Conservation (phyloP, 2,888 invertebrate genomes). For the Caenorhabditis sp. region DNA sequence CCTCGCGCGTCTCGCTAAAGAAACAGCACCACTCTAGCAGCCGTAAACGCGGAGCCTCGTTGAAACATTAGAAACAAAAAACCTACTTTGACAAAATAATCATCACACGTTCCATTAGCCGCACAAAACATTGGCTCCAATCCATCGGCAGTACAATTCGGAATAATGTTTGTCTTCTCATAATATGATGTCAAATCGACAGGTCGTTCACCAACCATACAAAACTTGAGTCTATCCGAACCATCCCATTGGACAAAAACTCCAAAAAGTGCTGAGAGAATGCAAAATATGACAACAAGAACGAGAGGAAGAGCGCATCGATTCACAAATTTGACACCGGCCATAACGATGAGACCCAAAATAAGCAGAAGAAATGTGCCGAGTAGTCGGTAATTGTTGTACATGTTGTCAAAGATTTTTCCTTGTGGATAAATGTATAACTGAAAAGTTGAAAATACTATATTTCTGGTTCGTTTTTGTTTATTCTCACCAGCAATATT, state of each 20-base stretch:
- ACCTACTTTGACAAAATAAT: conserved; percentile 47
- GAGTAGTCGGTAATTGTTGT: conserved; percentile 74
- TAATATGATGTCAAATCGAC: conserved; percentile 72
- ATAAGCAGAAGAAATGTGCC: conserved; percentile 73
- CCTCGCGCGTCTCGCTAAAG: too few relatives aligned
- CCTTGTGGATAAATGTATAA: conserved; percentile 67
- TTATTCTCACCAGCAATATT: conserved; percentile 60
- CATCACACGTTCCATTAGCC: conserved; percentile 64
- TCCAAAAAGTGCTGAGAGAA: conserved; percentile 67
- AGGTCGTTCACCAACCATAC: conserved; percentile 89
- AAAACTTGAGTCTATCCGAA: conserved; percentile 88
- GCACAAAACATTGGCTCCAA: conserved; percentile 81
- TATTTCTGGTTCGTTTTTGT: too few relatives aligned
- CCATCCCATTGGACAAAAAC: conserved; percentile 83
- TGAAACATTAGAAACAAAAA: too few relatives aligned
- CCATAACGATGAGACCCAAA: conserved; percentile 73
- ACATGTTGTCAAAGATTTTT: conserved; percentile 73
- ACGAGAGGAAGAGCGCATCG: conserved; percentile 72
- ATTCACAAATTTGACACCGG: conserved; percentile 73
- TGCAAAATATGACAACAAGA: conserved; percentile 67
- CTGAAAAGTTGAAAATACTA: conserved; percentile 46
- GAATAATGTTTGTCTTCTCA: conserved; percentile 38
- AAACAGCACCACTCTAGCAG: too few relatives aligned
- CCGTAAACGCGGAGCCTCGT: too few relatives aligned
- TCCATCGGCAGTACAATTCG: conserved; percentile 74